Evolutionary conservation across 2,888 invertebrate genomes (phyloP), one percentile per base, ranked within the genome.

Genomic region (Caprella mutica): DNA sequence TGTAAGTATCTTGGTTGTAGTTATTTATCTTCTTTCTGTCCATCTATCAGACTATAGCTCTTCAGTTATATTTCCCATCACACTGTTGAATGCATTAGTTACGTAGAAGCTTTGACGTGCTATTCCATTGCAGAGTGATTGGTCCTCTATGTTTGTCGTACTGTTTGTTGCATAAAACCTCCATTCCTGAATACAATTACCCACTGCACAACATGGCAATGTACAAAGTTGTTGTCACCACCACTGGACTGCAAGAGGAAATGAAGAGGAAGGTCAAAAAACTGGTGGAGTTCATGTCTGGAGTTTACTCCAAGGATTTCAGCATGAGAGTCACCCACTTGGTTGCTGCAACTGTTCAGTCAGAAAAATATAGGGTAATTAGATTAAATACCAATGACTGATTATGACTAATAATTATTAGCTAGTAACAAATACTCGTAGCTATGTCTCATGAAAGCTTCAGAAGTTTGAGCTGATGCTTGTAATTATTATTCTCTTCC

Each of bases 121-220:
- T n/a, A n/a, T n/a, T 69, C 53, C 71, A 68, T 67, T 76, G 71
- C 72, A 88, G 89, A 70, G 77, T 92, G 65, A 77, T 90, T 58
- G 91, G 92, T 0, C 88, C 92, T 1, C 79, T 81, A 54, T 91
- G 90, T 69, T 71, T 93, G 17, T 75, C 84, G 51, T 78, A 80
- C 43, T 90, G 89, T 68, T 72, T 89, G 42, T 76, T 79, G 27
- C 82, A 83, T 68, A 81, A 81, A 14, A 77, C 80, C 67, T 76
- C 83, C 0, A 82, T 92, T 66, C 91, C 91, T 0, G 78, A 82
- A 55, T 82, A 81, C 5, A 77, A 78, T 0, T 81, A 81, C 68
- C 89, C 92, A 0, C 80, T 92, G 1, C 88, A 80, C 68, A 86
- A 84, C 24, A 78, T 86, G 50, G 85, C 88, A 0, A 89, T 93